Base-by-base conservation (phyloP, 2,113 vertebrate genomes). In the Phoenicopterus ruber region DNA sequence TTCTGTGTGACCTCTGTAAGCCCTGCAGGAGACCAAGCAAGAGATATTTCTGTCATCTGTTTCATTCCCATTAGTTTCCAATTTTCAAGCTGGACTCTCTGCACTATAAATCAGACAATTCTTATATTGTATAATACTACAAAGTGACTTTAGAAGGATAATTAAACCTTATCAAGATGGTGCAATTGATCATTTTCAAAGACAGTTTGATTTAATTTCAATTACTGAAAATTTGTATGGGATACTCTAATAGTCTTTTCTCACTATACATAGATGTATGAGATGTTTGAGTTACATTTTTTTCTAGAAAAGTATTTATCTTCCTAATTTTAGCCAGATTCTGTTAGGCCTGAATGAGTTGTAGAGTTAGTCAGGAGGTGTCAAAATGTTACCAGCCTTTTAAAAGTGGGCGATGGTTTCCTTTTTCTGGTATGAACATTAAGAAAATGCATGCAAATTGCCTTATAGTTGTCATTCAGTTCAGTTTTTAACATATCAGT, bases 121-220 rank as follows among this genome's bases (percentile, higher is more conserved):
- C 20, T 85, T 66, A 11, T 63, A 55, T 50, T 74, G 25, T 69
- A 49, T 57, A 65, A 61, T 71, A 61, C 7, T 78, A 69, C 40
- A 89, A 70, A 95, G 40, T 87, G 17, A 73, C 54, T 91, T 89
- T 66, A 47, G 31, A 82, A 65, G 8, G 36, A 50, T 82, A 93
- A 89, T 95, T 87, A 92, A 86, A 77, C 66, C 22, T 17, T 59
- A 58, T 86, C 16, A 40, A 62, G 71, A 70, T 61, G 24, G 42
- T 74, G 13, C 42, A 70, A 76, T 79, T 93, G 46, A 87, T 96
- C n/a, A 59, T 92, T 91, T 93, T 84, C 54, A 70, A 76, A 92
- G 88, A 38, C 1, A 2, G 44, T 36, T 96, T 77, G 70, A 80
- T 92, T 94, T 92, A 32, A 91, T 94, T 96, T 92, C 49, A 67